Conservation (phyloP, 2,888 invertebrate species). For the Perithous albicinctus region DNA sequence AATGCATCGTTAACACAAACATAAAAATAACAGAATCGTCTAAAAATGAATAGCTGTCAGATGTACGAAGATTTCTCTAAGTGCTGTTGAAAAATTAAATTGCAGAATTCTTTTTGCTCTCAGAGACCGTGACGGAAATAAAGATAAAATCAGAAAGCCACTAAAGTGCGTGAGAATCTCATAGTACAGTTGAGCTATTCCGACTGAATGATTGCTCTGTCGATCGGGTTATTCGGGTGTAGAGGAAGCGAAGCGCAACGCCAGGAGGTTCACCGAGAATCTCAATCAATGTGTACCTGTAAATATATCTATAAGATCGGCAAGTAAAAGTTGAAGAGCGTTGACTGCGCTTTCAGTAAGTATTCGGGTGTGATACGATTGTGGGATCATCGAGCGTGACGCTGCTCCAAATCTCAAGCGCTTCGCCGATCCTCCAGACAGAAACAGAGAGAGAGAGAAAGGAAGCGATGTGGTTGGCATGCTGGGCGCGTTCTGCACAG, state of each 20-base stretch:
- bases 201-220: not conserved
- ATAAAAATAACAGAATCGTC: too few relatives aligned
- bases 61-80: too few relatives aligned
- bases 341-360: slow-evolving; percentile 27
- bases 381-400: slow-evolving; percentile 59
- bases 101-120: not conserved
- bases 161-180: not conserved
- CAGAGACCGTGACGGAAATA: not conserved
- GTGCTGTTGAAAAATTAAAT: not conserved
- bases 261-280: slow-evolving; percentile 1
- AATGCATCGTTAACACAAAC: too few relatives aligned
- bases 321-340: slow-evolving; percentile 52
- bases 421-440: slow-evolving; percentile 23
- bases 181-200: not conserved
- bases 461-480: slow-evolving; percentile 14
- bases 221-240: not conserved
- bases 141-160: not conserved
- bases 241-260: slow-evolving; percentile 22
- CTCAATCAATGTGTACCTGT: not conserved
- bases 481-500: not conserved
- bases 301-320: too few relatives aligned
- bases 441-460: not conserved
- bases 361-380: slow-evolving; percentile 40
- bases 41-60: too few relatives aligned
- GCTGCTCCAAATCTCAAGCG: slow-evolving; percentile 60